Evolutionary conservation across 2,113 vertebrate species (phyloP), one percentile per base, ranked within the genome.

Genomic region (Salvelinus fontinalis): DNA sequence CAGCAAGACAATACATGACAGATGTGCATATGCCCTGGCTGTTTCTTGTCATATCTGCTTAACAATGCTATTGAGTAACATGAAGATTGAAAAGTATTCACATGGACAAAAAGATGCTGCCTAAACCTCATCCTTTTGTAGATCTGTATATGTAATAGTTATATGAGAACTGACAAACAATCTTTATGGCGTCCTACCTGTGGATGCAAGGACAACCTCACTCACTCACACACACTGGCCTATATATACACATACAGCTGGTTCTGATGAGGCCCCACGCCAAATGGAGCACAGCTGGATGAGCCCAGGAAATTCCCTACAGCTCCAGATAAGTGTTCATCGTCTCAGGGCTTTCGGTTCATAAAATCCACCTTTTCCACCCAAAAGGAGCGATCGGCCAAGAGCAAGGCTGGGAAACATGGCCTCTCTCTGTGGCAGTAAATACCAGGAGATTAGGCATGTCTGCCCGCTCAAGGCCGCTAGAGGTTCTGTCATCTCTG

Each of bases 271-370:
- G 80, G 83, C 80, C 75, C 59, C 39, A 74, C 54, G 80, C 80
- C 87, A 91, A 91, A 91, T 83, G 73, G 80, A 85, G 79, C 87
- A 81, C 88, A 92, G 86, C 85, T 90, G 90, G 84, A 89, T 86
- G 83, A 91, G 86, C 79, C 71, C 72, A 89, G 88, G 89, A 93
- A 92, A 92, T 91, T 92, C 90, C 77, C 88, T 88, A 84, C 74
- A 89, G 87, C 88, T 89, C 85, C 83, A 91, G 80, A 86, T 88
- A 87, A 84, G 84, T 83, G 87, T 84, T 89, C 82, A 80, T 81
- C 70, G 78, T 87, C 86, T 89, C 80, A 86, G 85, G 80, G 83
- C 82, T 87, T 82, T 65, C 20, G 81, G 78, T 83, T 87, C 81
- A 84, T 81, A 87, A 89, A 90, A 78, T 62, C 73, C 79, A 70